phyloP scores from a whole-genome alignment of 2,113 vertebrate species.

The Apteryx owenii region DNA sequence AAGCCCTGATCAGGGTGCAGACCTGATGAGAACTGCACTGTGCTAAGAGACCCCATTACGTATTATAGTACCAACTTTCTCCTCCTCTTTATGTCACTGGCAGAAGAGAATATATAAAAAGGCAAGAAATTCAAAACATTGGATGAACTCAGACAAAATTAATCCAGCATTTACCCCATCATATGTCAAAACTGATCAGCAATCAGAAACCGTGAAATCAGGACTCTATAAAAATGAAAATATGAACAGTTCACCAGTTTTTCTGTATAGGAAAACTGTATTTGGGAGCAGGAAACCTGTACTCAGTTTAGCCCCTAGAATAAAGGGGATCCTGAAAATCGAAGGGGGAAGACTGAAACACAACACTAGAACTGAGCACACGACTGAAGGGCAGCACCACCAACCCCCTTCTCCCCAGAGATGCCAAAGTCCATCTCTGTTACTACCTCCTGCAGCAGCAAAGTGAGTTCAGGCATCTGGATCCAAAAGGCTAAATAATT shows the following conservation, averaged over 20 bases:
- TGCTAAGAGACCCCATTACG: neutral
- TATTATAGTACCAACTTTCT: neutral
- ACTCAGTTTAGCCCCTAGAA: neutral
- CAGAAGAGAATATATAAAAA: neutral
- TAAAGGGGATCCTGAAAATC: neutral
- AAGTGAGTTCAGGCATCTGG: accelerated
- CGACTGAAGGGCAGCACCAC: neutral
- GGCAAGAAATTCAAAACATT: neutral
- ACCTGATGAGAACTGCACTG: neutral
- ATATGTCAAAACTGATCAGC: neutral
- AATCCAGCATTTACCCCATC: neutral
- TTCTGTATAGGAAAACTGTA: neutral
- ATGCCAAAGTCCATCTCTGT: neutral
- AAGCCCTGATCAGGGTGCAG: neutral
- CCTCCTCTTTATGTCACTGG: neutral
- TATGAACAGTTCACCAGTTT: neutral
- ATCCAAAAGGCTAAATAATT: neutral
- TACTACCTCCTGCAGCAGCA: neutral
- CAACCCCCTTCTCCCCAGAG: neutral
- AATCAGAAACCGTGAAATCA: neutral
- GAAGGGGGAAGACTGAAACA: neutral
- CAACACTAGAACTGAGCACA: neutral
- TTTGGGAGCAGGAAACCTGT: neutral
- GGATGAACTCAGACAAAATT: neutral
- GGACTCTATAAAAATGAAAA: neutral